Base-by-base conservation (phyloP, 2,113 vertebrate genomes). In the Anhinga anhinga region DNA sequence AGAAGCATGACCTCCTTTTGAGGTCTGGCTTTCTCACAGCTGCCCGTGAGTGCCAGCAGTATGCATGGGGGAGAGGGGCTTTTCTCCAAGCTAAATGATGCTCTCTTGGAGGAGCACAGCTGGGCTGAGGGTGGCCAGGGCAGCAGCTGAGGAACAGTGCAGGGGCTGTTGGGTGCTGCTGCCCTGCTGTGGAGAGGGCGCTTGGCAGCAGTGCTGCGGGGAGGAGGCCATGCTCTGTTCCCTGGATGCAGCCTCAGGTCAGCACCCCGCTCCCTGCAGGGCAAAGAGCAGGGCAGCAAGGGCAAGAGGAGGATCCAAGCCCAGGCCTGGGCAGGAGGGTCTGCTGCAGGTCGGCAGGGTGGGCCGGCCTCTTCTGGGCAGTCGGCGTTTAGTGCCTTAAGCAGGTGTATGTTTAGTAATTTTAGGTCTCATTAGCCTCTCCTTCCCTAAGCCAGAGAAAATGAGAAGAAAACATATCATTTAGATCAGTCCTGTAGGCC, bases 171-270 rank as follows among this genome's bases (percentile, higher is more conserved):
- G 0, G 55, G 45, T 47, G 58, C n/a, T 62, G 45, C 44, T 14
- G 2, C 27, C 11, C 23, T 16, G 34, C 30, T 52, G 34, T 38
- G 53, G n/a, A 42, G 7, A 36, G 47, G 15, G 11, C 1, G 0
- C 17, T 13, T 55, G 15, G 26, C 25, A 29, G 26, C 4, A 5
- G 3, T 20, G 36, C 30, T 18, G 47, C 4, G 4, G 9, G 20
- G 22, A 21, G 3, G 25, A 13, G 3, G 29, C 1, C 32, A 0
- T 19, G n/a, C 67, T 18, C 19, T 0, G 0, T 2, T 12, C 71
- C 29, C 45, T 53, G 73, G 67, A n/a, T 78, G 12, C 69, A 62
- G 30, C 45, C 26, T 29, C 10, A 6, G 49, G 23, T 19, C 0
- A 0, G 15, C 5, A 3, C 20, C 14, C 4, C 1, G 4, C 27